Conservation (phyloP, 1,140 invertebrate species). For the Archivesica marissinica region DNA sequence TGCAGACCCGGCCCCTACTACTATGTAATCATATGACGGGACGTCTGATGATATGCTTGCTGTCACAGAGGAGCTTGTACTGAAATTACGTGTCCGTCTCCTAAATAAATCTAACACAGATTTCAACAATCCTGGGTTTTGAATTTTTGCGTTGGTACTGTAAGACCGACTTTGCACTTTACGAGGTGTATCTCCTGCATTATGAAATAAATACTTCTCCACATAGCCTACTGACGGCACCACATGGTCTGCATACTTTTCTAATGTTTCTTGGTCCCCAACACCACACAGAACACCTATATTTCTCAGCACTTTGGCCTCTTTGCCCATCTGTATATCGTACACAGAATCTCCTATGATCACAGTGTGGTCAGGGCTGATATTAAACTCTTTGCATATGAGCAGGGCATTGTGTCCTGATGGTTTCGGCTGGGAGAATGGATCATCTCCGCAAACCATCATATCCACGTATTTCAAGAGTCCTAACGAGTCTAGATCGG, state of each 20-base stretch:
- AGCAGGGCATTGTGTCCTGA: slow-evolving; percentile 70
- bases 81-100: slow-evolving; percentile 40
- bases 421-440: slow-evolving; percentile 79
- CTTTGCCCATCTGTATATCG: slow-evolving; percentile 83
- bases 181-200: background rate
- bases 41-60: background rate
- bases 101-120: background rate
- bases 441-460: slow-evolving; percentile 85
- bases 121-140: background rate
- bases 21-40: slow-evolving; percentile 80
- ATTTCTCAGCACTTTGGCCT: slow-evolving; percentile 81
- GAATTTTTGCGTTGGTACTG: background rate
- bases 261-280: slow-evolving; percentile 71
- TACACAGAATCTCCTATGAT: slow-evolving; percentile 85
- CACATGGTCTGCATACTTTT: slow-evolving; percentile 75
- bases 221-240: slow-evolving; percentile 71
- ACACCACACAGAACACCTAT: slow-evolving; percentile 84
- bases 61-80: slow-evolving; percentile 42
- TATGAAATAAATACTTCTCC: slow-evolving; percentile 22
- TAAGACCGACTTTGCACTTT: background rate
- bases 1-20: slow-evolving; percentile 84
- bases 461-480: slow-evolving; percentile 82
- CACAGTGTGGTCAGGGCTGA: slow-evolving; percentile 80
- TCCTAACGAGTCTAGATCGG: slow-evolving; percentile 77
- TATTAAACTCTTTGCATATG: slow-evolving; percentile 83